phyloP scores from a whole-genome alignment of 2,797 vertebrate genomes.

The Lepus townsendii region DNA sequence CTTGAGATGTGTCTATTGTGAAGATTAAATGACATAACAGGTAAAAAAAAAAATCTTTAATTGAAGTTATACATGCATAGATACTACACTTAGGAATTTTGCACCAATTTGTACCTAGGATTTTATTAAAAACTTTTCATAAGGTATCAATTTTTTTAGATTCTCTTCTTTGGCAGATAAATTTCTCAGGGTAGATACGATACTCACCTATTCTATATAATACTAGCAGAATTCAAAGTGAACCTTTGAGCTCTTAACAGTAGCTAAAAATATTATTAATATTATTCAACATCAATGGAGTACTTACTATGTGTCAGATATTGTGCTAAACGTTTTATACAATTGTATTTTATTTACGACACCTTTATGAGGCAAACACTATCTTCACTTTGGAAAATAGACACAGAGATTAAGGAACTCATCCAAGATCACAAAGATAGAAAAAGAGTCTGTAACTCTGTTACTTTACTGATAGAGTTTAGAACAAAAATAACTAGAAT shows the following conservation, averaged over 20 bases:
- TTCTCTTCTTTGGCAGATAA: not conserved
- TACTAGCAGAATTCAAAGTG: constrained; percentile 9
- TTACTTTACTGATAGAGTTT: not conserved
- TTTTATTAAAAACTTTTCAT: constrained; percentile 30
- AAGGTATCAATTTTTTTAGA: constrained; percentile 2
- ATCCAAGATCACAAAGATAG: not conserved
- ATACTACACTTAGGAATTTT: not conserved
- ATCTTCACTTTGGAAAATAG: constrained; percentile 35
- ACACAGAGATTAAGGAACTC: not conserved
- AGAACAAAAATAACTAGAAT: not conserved
- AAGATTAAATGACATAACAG: not conserved
- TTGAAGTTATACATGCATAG: not conserved
- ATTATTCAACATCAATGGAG: constrained; percentile 4
- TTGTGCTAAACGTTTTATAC: not conserved
- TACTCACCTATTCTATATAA: not conserved
- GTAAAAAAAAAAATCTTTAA: constrained; percentile 8
- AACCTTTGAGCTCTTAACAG: not conserved
- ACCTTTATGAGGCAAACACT: constrained; percentile 17
- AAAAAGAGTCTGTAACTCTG: not conserved
- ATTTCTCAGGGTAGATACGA: constrained; percentile 38
- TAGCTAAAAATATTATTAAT: constrained; percentile 29
- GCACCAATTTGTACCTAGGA: not conserved
- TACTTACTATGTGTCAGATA: not conserved
- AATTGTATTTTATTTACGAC: constrained; percentile 14
- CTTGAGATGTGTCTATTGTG: not conserved